phyloP scores from a whole-genome alignment of 2,797 vertebrate genomes.

The Fistularia tabacaria region DNA sequence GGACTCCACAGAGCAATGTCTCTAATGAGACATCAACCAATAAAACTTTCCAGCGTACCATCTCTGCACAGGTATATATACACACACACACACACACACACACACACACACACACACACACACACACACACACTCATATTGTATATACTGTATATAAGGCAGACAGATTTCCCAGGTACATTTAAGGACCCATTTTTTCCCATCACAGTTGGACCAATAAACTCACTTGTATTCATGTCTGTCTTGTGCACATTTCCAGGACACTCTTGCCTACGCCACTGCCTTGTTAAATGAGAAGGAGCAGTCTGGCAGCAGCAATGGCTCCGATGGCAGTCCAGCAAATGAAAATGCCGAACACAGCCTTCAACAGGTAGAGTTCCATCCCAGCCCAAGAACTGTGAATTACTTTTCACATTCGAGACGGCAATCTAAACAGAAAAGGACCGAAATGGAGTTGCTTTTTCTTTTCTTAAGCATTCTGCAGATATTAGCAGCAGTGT shows the following conservation, averaged over 20 bases:
- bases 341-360: constrained; percentile 91
- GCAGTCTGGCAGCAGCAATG: constrained; percentile 97
- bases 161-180: too few relatives aligned
- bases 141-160: too few relatives aligned
- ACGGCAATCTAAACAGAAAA: constrained; percentile 8
- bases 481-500: constrained; percentile 2
- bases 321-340: constrained; percentile 94
- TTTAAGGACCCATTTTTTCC: background rate
- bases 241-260: constrained; percentile 62
- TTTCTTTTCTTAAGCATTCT: too few relatives aligned
- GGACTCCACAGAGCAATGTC: constrained; percentile 96
- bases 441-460: too few relatives aligned
- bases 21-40: constrained; percentile 98
- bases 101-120: background rate
- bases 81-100: background rate
- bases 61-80: constrained; percentile 90
- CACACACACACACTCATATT: too few relatives aligned
- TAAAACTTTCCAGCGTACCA: constrained; percentile 98
- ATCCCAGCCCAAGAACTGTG: background rate
- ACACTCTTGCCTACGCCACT: constrained; percentile 94
- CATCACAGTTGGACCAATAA: background rate
- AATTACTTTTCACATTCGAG: constrained; percentile 21
- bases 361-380: constrained; percentile 85
- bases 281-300: constrained; percentile 97
- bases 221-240: background rate